Conservation (phyloP, 64 coral and sea anemone species). For the Porites lutea region DNA sequence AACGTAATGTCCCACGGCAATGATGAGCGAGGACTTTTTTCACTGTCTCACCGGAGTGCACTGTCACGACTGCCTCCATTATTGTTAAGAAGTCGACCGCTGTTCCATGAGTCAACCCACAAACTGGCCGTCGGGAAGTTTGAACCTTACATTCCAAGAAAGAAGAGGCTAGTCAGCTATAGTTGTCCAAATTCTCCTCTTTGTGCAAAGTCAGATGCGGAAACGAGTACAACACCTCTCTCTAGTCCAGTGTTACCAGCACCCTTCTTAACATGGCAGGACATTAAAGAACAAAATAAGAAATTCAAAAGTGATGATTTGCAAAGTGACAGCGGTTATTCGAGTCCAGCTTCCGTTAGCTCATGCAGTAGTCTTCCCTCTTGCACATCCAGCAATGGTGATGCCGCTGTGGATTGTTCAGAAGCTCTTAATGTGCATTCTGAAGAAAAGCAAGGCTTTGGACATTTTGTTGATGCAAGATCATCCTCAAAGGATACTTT, state of each 20-base stretch:
- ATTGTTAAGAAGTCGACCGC: background rate
- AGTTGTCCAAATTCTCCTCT: slow-evolving; percentile 29
- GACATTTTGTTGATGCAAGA: background rate
- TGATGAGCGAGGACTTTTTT: background rate
- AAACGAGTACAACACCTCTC: background rate
- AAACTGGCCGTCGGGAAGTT: slow-evolving; percentile 56
- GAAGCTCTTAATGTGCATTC: background rate
- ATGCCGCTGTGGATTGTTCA: background rate
- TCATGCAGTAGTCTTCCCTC: slow-evolving; percentile 47
- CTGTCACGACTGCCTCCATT: background rate
- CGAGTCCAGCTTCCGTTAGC: slow-evolving; percentile 82
- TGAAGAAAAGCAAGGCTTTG: slow-evolving; percentile 8
- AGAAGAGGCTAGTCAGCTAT: slow-evolving; percentile 3
- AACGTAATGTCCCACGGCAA: background rate
- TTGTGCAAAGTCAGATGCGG: background rate
- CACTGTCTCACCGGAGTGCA: background rate
- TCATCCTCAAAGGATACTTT: background rate
- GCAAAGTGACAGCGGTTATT: slow-evolving; percentile 95
- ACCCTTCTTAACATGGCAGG: slow-evolving; percentile 70
- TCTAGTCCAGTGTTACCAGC: background rate
- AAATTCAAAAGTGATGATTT: slow-evolving; percentile 23
- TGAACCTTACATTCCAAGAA: slow-evolving; percentile 87
- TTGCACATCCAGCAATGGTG: background rate
- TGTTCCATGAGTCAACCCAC: background rate
- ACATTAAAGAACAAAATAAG: slow-evolving; percentile 54